These are phyloP conservation scores for Lepus timidus DNA, from an alignment of 2,113 vertebrate genomes.

Conservation along the genomic window DNA sequence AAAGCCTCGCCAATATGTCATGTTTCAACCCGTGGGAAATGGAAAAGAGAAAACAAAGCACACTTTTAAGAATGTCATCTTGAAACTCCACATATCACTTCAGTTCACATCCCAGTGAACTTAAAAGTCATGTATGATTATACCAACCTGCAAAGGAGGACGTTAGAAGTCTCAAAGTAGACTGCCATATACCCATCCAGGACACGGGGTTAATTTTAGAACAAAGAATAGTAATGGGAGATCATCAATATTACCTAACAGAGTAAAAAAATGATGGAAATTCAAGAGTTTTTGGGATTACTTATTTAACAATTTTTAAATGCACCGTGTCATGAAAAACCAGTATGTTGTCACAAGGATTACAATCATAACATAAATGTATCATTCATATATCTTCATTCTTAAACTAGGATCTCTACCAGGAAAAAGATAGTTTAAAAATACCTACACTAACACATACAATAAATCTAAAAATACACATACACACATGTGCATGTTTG, in stretches of 20 bases:
- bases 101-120: not conserved
- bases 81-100: not conserved
- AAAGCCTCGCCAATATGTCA: not conserved
- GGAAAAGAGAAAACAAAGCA: not conserved
- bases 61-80: not conserved
- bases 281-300: not conserved
- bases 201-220: not conserved
- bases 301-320: not conserved
- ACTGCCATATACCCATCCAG: not conserved
- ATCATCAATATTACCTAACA: not conserved
- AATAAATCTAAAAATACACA: not conserved
- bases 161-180: not conserved
- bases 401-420: not conserved
- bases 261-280: not conserved
- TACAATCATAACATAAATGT: not conserved
- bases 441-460: not conserved
- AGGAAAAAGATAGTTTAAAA: not conserved
- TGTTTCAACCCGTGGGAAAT: not conserved
- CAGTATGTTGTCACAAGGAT: not conserved
- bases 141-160: not conserved
- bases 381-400: not conserved
- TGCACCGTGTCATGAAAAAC: not conserved
- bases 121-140: not conserved
- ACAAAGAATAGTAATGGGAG: not conserved
- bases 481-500: not conserved